phyloP scores from a whole-genome alignment of 2,888 invertebrate species.

The Cryptus viduatorius region DNA sequence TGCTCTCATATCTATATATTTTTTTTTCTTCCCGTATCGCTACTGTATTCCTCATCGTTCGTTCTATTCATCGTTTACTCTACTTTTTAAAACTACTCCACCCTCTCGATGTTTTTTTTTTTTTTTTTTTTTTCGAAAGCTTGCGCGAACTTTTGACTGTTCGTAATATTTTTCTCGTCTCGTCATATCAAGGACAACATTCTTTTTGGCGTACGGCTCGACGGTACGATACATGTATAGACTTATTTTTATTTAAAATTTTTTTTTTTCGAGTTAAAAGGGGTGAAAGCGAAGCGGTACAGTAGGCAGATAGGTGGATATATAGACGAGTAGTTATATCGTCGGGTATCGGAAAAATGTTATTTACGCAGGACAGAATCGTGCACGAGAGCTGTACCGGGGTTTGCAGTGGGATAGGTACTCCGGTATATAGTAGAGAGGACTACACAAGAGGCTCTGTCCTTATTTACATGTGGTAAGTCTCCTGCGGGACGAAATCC shows the following conservation, averaged over 20 bases:
- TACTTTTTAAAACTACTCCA: slow-evolving; percentile 5
- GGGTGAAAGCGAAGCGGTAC: slow-evolving; percentile 30
- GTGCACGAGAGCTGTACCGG: slow-evolving; percentile 49
- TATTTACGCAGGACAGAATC: slow-evolving; percentile 81
- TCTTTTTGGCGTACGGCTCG: slow-evolving; percentile 7
- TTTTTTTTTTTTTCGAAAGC: slow-evolving; percentile 29
- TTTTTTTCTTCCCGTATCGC: slow-evolving; percentile 14
- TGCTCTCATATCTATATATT: slow-evolving; percentile 32
- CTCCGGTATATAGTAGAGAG: slow-evolving; percentile 13
- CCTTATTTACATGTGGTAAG: slow-evolving; percentile 85
- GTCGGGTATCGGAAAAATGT: slow-evolving; percentile 83
- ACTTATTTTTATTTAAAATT: too few species aligned
- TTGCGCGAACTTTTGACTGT: background rate
- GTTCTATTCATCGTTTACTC: slow-evolving; percentile 19
- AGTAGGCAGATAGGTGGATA: background rate
- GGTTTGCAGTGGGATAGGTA: slow-evolving; percentile 15
- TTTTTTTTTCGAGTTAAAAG: slow-evolving; percentile 12
- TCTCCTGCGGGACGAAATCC: slow-evolving; percentile 85
- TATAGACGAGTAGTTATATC: slow-evolving; percentile 44
- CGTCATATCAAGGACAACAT: slow-evolving; percentile 2
- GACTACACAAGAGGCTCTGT: slow-evolving; percentile 77
- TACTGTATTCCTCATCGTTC: slow-evolving; percentile 12
- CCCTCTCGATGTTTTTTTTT: background rate
- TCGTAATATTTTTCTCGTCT: slow-evolving; percentile 23
- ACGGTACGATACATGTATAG: background rate